phyloP scores from a whole-genome alignment of 2,113 vertebrate species.

The Daubentonia madagascariensis region DNA sequence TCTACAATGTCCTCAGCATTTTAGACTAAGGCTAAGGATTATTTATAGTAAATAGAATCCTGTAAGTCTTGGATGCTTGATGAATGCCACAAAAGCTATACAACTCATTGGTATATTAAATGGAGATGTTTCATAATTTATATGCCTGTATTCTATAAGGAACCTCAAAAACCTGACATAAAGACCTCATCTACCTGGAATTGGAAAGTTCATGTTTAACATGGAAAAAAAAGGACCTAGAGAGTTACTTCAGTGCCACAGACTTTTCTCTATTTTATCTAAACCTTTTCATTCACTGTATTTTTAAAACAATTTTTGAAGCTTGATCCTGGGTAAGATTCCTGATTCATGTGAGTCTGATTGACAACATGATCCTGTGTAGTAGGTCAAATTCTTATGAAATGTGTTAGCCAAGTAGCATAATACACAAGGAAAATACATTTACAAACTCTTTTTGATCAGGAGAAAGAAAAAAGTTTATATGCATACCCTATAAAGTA shows the following conservation, averaged over 20 bases:
- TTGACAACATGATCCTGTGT: not conserved
- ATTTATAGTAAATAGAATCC: not conserved
- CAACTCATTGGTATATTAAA: not conserved
- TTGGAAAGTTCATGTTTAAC: not conserved
- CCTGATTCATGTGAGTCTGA: not conserved
- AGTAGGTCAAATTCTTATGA: not conserved
- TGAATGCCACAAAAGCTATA: not conserved
- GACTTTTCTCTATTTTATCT: not conserved
- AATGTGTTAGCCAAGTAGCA: not conserved
- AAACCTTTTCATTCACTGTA: not conserved
- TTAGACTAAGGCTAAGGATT: not conserved
- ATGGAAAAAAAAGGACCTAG: not conserved
- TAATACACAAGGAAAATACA: not conserved
- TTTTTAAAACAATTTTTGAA: not conserved
- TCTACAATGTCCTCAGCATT: not conserved
- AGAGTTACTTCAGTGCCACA: not conserved
- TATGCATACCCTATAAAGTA: not conserved
- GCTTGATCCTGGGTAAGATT: not conserved
- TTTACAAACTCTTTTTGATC: not conserved
- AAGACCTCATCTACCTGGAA: not conserved
- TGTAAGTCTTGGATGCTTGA: not conserved
- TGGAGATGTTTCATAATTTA: not conserved
- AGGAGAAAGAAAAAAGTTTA: not conserved
- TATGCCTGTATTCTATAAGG: not conserved
- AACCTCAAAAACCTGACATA: not conserved